Evolutionary conservation across 2,113 vertebrate genomes (phyloP), one percentile per base, ranked within the genome.

Genomic region (Stercorarius parasiticus): DNA sequence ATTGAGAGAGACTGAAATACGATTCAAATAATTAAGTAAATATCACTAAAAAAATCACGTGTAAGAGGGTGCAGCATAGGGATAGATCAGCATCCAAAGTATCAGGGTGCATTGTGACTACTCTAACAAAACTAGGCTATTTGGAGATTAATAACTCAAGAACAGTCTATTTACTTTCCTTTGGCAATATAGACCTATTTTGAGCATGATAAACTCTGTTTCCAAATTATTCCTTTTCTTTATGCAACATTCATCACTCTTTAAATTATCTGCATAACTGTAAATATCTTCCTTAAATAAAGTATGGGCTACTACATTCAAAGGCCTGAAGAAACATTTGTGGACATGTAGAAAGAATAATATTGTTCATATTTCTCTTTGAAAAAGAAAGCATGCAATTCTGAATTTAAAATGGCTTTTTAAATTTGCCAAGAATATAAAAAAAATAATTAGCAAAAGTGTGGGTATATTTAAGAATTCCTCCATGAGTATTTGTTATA

Each of bases 321-420:
- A 86, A 94, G 6, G 27, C 76, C 65, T 36, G 59, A 90, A 81
- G 83, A 96, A 97, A 93, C 61, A 80, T 50, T 82, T 88, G 17
- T 67, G 76, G 42, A 82, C n/a, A 73, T 50, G 42, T 88, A 29
- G n/a, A 93, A 95, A 74, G 42, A 87, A 32, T 22, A 82, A 40
- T 80, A 32, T 70, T 83, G 66, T 83, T 81, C 58, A 58, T 81
- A 93, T 59, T 96, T 88, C 15, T 86, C 47, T 55, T 74, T 64
- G 23, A 64, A 64, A 86, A 80, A 49, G 10, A 78, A 69, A 66
- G 27, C 85, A 85, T 61, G 27, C 50, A 95, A 66, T 45, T 59
- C 10, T 83, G 17, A 89, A 81, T 83, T 88, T 59, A 32, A 83
- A 83, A 43, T 21, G 8, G 2, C 5, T 55, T 53, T 80, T 70